Evolutionary conservation across 2,113 vertebrate genomes (phyloP).

Genomic region (Actenoides hombroni): DNA sequence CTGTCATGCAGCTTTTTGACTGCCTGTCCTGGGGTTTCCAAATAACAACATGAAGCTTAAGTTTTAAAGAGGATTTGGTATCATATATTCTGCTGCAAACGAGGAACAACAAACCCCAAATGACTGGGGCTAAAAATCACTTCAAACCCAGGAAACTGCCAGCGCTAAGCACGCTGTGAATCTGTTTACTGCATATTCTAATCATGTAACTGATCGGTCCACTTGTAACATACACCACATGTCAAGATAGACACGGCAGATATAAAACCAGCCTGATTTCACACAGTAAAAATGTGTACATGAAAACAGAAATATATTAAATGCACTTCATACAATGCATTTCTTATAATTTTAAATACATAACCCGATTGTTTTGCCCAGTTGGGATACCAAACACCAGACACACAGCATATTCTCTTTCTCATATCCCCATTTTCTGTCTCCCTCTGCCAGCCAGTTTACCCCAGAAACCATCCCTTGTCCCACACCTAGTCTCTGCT

Average conservation of each 20-base stretch:
- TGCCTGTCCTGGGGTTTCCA: no score
- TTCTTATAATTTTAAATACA: slow-evolving; percentile 29
- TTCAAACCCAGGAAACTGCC: not conserved
- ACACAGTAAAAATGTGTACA: slow-evolving; percentile 43
- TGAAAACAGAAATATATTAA: slow-evolving; percentile 28
- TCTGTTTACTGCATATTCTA: slow-evolving; percentile 18
- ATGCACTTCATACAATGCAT: not conserved
- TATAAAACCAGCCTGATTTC: slow-evolving; percentile 45
- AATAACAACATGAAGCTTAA: no score
- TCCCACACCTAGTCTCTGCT: no score
- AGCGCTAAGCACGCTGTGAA: slow-evolving; percentile 1
- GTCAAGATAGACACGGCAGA: slow-evolving; percentile 32
- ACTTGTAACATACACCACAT: slow-evolving; percentile 31
- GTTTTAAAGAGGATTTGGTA: no score
- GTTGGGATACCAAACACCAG: no score
- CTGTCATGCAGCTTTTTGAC: no score
- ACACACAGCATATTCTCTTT: no score
- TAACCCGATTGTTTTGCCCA: not conserved
- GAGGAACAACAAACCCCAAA: not conserved
- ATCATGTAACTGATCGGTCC: slow-evolving; percentile 20
- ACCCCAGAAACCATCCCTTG: no score
- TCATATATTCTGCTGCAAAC: no score
- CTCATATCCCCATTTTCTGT: no score
- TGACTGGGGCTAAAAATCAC: not conserved
- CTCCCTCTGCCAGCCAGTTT: no score